These are phyloP conservation scores for Trissoscelio sp. DNA, from an alignment of 2,888 invertebrate genomes.

Conservation along the genomic window DNA sequence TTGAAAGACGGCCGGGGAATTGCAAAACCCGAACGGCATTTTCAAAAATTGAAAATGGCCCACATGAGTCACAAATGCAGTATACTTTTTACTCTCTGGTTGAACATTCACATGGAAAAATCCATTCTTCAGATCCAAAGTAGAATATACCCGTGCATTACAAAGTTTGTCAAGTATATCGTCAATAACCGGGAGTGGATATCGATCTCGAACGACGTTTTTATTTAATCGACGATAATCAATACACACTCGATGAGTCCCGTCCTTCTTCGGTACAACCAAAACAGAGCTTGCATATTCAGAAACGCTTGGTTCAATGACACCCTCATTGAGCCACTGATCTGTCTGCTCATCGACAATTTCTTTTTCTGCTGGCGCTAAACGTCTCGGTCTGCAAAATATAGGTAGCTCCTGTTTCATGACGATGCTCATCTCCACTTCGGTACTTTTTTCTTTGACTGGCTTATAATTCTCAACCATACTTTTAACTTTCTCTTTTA, in stretches of 20 bases:
- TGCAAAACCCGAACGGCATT: slow-evolving; percentile 16
- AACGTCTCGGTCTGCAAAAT: slow-evolving; percentile 19
- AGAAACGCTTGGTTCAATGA: slow-evolving; percentile 25
- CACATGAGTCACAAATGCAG: slow-evolving; percentile 20
- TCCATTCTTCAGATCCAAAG: slow-evolving; percentile 20
- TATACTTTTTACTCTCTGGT: slow-evolving; percentile 5
- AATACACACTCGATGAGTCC: slow-evolving; percentile 57
- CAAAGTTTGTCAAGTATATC: not conserved
- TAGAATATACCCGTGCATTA: not conserved
- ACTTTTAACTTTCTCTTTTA: not conserved
- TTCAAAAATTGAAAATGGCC: slow-evolving; percentile 25
- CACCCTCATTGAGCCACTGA: slow-evolving; percentile 26
- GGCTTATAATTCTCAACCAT: slow-evolving; percentile 1
- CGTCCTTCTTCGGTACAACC: slow-evolving; percentile 23
- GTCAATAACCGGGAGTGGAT: slow-evolving; percentile 65
- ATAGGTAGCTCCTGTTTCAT: slow-evolving; percentile 17
- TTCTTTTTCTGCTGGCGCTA: slow-evolving; percentile 21
- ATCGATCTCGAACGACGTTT: slow-evolving; percentile 62
- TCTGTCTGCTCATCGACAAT: slow-evolving; percentile 5
- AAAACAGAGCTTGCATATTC: slow-evolving; percentile 26
- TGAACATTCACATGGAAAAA: slow-evolving; percentile 4
- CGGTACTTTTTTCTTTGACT: slow-evolving; percentile 3
- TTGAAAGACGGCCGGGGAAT: slow-evolving; percentile 15
- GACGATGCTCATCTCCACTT: slow-evolving; percentile 15
- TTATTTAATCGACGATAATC: slow-evolving; percentile 65